These are phyloP conservation scores for Sitobion miscanthi DNA, from an alignment of 1,140 invertebrate genomes.

Conservation along the genomic window DNA sequence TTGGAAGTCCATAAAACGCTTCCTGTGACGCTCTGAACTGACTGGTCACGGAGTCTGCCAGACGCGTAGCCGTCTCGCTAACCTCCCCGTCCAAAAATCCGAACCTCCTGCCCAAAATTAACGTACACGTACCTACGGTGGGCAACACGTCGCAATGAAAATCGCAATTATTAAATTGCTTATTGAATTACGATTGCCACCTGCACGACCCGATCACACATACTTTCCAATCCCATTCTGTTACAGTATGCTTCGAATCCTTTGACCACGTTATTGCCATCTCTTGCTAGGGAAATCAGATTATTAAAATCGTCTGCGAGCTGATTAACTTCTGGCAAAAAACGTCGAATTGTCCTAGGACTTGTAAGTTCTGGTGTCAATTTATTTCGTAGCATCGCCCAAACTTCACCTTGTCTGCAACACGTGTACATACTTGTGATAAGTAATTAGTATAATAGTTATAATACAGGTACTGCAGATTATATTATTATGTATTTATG, in stretches of 20 bases:
- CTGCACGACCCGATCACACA: slow-evolving; percentile 60
- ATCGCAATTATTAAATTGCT: too few relatives aligned
- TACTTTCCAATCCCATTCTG: slow-evolving; percentile 80
- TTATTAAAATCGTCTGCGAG: slow-evolving; percentile 75
- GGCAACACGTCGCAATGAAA: not conserved
- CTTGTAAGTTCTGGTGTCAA: slow-evolving; percentile 80
- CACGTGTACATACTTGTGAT: not conserved
- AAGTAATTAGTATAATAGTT: not conserved
- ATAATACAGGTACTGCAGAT: too few relatives aligned
- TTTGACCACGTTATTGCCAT: slow-evolving; percentile 64
- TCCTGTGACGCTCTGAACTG: slow-evolving; percentile 79
- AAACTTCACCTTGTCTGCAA: slow-evolving; percentile 78
- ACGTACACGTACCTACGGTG: slow-evolving; percentile 71
- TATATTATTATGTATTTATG: too few relatives aligned
- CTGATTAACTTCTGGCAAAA: too few relatives aligned
- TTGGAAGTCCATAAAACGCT: slow-evolving; percentile 79
- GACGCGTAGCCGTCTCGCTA: slow-evolving; percentile 63
- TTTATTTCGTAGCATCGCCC: slow-evolving; percentile 76
- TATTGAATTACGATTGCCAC: not conserved
- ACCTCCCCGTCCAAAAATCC: slow-evolving; percentile 75
- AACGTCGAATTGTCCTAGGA: slow-evolving; percentile 61
- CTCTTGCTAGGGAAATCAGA: slow-evolving; percentile 68
- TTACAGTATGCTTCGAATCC: slow-evolving; percentile 78
- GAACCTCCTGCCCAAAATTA: slow-evolving; percentile 79
- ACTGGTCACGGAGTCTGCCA: slow-evolving; percentile 75